Evolutionary conservation across 2,113 vertebrate genomes (phyloP), one percentile per base, ranked within the genome.

Genomic region (Cettia cetti): DNA sequence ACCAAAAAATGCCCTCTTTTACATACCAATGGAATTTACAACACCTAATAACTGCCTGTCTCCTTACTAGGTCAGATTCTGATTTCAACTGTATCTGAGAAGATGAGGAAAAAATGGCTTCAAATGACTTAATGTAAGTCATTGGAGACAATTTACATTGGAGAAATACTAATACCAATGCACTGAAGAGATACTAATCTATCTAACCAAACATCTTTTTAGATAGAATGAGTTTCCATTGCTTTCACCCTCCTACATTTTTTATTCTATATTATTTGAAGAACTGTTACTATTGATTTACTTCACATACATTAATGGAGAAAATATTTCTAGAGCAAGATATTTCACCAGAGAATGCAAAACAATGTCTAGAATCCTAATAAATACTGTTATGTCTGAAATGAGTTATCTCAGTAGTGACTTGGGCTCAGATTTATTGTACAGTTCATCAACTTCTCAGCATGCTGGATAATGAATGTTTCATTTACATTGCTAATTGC

Each of bases 371-470:
- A 96, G 95, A 72, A 96, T 96, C 88, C 95, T 98, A 97, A 97
- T 98, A 98, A 98, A 98, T 97, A 98, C 96, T 16, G 96, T 96
- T 98, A 98, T 98, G 98, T 98, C 98, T 98, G 96, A 98, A 98
- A 99, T 98, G 98, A 98, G 98, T 98, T 98, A 98, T 99, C 98
- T 98, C 98, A 98, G 98, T 98, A 98, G 98, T 98, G 98, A 98
- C 98, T 98, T 98, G 97, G 98, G 98, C 98, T 99, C 98, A 98
- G 98, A 98, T 99, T 98, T 99, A 98, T 98, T 98, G 98, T 98
- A 99, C 99, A 99, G 99, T 99, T 99, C 99, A 99, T 99, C 99
- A 99, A 99, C 99, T 99, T 99, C 99, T 98, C 99, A 99, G 99
- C 99, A 98, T 98, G 99, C 98, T 97, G 98, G 98, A 98, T 99